phyloP scores from a whole-genome alignment of 2,113 vertebrate species.

The Dryoscopus gambensis region DNA sequence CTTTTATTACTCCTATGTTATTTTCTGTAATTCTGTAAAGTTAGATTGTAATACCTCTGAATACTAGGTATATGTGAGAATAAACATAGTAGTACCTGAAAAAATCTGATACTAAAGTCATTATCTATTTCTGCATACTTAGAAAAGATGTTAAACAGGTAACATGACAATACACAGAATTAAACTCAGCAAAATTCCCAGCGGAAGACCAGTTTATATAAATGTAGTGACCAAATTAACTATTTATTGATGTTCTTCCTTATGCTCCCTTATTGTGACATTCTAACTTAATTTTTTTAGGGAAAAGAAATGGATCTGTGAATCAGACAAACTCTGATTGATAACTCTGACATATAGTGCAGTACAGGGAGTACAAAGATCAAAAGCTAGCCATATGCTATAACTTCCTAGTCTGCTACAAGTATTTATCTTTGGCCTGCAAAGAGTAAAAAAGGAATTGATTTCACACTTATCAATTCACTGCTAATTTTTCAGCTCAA shows the following conservation, averaged over 20 bases:
- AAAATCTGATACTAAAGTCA: neutral
- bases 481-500: conserved; percentile 67
- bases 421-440: conserved; percentile 17
- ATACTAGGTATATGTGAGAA: neutral
- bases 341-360: neutral
- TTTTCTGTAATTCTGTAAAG: neutral
- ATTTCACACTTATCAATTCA: conserved; percentile 68
- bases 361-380: neutral
- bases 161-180: neutral
- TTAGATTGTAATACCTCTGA: neutral
- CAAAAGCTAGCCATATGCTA: neutral
- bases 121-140: neutral
- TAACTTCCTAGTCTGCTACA: conserved; percentile 11
- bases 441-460: conserved; percentile 46
- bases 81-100: neutral
- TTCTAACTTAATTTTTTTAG: neutral
- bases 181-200: neutral
- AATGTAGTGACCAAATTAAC: neutral
- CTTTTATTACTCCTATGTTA: neutral
- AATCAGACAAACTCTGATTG: neutral
- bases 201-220: neutral
- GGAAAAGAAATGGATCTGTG: neutral
- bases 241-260: neutral
- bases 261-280: neutral
- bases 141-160: neutral